These are phyloP conservation scores for Monarcha castaneiventris DNA, from an alignment of 2,113 vertebrate species.

Conservation along the genomic window DNA sequence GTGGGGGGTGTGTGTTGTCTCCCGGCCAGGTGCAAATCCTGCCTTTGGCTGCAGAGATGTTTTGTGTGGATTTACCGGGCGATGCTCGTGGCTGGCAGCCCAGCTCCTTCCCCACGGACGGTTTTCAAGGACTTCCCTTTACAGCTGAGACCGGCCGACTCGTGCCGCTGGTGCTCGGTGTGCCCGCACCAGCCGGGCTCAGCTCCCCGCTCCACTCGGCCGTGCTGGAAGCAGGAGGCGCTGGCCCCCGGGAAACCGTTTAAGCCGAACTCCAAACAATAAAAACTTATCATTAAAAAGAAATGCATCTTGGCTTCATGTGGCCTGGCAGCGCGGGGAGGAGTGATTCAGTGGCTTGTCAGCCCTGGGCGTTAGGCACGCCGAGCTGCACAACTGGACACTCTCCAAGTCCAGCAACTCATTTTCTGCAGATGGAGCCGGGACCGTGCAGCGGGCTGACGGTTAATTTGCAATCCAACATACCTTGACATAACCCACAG, in stretches of 20 bases:
- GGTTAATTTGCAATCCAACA: slow-evolving; percentile 76
- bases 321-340: slow-evolving; percentile 54
- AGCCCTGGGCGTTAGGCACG: slow-evolving; percentile 64
- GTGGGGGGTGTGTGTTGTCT: not conserved
- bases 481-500: slow-evolving; percentile 74
- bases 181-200: not conserved
- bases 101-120: not conserved
- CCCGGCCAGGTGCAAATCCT: not conserved
- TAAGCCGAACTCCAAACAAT: slow-evolving; percentile 70
- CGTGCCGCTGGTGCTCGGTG: not conserved
- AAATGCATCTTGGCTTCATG: slow-evolving; percentile 73
- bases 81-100: slow-evolving; percentile 4
- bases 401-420: slow-evolving; percentile 73
- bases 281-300: slow-evolving; percentile 79
- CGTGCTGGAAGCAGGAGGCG: not conserved
- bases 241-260: slow-evolving; percentile 30
- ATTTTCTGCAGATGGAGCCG: slow-evolving; percentile 67
- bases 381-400: slow-evolving; percentile 68
- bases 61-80: not conserved
- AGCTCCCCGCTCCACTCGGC: accelerated
- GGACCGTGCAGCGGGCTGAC: slow-evolving; percentile 57
- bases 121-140: not conserved
- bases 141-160: not conserved
- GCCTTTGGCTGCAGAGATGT: not conserved
- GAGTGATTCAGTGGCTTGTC: slow-evolving; percentile 75